A percentile compares a stretch with the other conserved stretches of the same genome.
Conservation (phyloP, 2,797 vertebrate genomes). For the Telmatherina bonti region DNA sequence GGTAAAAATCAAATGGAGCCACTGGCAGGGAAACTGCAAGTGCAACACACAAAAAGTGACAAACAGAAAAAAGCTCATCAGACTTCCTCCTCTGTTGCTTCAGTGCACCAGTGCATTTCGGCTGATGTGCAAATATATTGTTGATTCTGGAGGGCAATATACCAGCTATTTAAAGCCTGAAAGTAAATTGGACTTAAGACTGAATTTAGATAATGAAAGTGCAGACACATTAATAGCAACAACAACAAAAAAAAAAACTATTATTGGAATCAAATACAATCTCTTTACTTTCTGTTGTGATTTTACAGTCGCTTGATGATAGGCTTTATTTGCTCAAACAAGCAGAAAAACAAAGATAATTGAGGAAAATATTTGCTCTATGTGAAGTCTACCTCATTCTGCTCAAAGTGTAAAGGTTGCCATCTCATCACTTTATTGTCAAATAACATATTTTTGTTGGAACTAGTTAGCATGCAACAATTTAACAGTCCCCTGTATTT, state of each 20-base stretch:
- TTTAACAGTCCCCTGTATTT: slow-evolving; percentile 1
- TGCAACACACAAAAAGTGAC: slow-evolving; percentile 67
- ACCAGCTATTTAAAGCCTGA: slow-evolving; percentile 6
- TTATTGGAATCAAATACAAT: neutral
- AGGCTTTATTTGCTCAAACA: neutral
- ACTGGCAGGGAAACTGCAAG: slow-evolving; percentile 64
- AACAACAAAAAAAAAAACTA: neutral
- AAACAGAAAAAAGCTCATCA: slow-evolving; percentile 66
- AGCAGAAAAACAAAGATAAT: neutral
- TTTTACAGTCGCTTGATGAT: too few species aligned
- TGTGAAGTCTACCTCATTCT: neutral
- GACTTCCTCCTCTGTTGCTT: slow-evolving; percentile 67
- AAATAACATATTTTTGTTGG: neutral
- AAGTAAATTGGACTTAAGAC: neutral
- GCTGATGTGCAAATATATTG: slow-evolving; percentile 56
- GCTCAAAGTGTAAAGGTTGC: neutral
- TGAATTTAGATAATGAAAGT: slow-evolving; percentile 2
- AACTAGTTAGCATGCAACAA: neutral
- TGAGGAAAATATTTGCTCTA: neutral
- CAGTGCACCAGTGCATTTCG: slow-evolving; percentile 48
- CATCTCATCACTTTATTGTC: too few species aligned
- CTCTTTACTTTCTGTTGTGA: neutral
- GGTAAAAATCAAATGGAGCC: slow-evolving; percentile 74
- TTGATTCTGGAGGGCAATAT: slow-evolving; percentile 27
- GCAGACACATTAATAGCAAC: neutral